Percentiles rank a stretch among this genome's conserved stretches.
phyloP scores from a whole-genome alignment of 2,888 invertebrate species.

The Amphipyra tragopoginis region DNA sequence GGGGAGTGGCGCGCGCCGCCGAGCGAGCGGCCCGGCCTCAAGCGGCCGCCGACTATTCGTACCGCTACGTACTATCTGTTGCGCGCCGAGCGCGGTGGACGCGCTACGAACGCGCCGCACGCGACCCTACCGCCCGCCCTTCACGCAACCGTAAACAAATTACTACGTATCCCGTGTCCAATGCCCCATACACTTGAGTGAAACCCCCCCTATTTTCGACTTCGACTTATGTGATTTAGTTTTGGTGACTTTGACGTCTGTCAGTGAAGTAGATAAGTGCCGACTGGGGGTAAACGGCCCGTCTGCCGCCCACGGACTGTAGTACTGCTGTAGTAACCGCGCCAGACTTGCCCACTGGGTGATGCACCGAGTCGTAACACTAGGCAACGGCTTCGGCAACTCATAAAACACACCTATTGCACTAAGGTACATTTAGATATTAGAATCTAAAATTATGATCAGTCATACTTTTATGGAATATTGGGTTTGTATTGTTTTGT shows the following conservation, averaged over 20 bases:
- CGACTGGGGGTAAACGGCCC: conserved; percentile 76
- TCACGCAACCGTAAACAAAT: conserved; percentile 80
- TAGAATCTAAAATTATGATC: conserved; percentile 1
- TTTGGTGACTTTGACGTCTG: conserved; percentile 68
- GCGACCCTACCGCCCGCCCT: conserved; percentile 73
- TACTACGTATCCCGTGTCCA: conserved; percentile 66
- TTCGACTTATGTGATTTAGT: conserved; percentile 61
- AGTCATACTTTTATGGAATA: not conserved
- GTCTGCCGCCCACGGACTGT: conserved; percentile 80
- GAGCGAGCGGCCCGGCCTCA: conserved; percentile 50
- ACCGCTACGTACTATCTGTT: conserved; percentile 79
- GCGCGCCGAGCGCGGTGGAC: conserved; percentile 85
- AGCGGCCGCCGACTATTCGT: conserved; percentile 69
- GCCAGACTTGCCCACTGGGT: conserved; percentile 71
- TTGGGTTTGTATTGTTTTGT: conserved; percentile 1
- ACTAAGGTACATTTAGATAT: conserved; percentile 48
- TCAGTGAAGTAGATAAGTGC: conserved; percentile 70
- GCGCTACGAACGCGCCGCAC: conserved; percentile 69
- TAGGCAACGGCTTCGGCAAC: conserved; percentile 35
- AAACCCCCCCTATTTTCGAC: conserved; percentile 46
- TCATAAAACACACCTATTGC: conserved; percentile 29
- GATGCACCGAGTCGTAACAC: conserved; percentile 70
- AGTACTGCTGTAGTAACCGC: conserved; percentile 79
- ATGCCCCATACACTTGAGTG: conserved; percentile 58
- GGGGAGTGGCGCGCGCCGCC: conserved; percentile 76